Percentiles rank a stretch among this genome's conserved stretches.
Conservation (phyloP, 2,888 invertebrate species). For the Drosophila incognita region DNA sequence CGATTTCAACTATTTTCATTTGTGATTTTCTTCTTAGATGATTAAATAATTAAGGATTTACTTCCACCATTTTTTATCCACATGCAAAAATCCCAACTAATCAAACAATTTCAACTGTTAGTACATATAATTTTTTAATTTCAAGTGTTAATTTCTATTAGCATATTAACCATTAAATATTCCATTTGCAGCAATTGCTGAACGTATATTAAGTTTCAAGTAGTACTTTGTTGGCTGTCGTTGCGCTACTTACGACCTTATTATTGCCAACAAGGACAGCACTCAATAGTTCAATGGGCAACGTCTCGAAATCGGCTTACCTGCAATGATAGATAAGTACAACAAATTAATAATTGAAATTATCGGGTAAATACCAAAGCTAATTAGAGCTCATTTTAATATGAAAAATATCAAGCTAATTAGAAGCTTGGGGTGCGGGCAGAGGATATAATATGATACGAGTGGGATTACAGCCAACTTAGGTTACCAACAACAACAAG, state of each 20-base stretch:
- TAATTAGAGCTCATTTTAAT: constrained; percentile 65
- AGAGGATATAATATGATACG: background rate
- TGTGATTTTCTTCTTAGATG: background rate
- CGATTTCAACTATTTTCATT: background rate
- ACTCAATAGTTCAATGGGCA: constrained; percentile 49
- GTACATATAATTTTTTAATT: constrained; percentile 1
- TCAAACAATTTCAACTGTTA: constrained; percentile 12
- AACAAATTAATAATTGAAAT: constrained; percentile 23
- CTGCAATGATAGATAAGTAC: constrained; percentile 60
- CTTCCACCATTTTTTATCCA: background rate
- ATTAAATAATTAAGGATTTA: background rate
- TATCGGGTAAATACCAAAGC: constrained; percentile 37
- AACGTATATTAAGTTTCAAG: constrained; percentile 24
- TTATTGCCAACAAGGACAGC: constrained; percentile 23
- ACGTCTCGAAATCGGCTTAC: constrained; percentile 69
- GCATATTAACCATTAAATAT: constrained; percentile 23
- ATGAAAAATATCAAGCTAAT: constrained; percentile 46
- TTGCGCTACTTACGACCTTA: constrained; percentile 65
- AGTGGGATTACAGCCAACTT: constrained; percentile 27
- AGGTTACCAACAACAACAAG: constrained; percentile 40
- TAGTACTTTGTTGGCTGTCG: constrained; percentile 5
- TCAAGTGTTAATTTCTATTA: constrained; percentile 12
- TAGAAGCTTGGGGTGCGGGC: constrained; percentile 10
- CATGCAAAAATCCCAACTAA: background rate
- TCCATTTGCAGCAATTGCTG: constrained; percentile 22